Evolutionary conservation across 2,113 vertebrate species (phyloP).

Genomic region (Proterorhinus semilunaris): DNA sequence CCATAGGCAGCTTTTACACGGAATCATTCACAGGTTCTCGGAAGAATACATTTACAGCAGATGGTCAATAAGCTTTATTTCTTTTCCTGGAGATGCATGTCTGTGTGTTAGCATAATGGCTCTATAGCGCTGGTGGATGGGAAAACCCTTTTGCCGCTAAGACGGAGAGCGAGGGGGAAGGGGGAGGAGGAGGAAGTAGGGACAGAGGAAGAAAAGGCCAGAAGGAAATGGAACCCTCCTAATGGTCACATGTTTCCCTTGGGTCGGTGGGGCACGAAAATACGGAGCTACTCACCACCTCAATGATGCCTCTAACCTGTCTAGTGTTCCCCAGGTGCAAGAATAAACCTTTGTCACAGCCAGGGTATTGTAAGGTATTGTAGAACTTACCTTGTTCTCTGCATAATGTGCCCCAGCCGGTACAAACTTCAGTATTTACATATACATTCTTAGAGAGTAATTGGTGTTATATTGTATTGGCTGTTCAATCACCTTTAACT

Average conservation of each 20-base stretch:
- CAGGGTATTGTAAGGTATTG: background rate
- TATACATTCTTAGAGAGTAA: too few relatives aligned
- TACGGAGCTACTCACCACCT: conserved; percentile 5
- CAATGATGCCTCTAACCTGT: background rate
- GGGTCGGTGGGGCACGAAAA: conserved; percentile 24
- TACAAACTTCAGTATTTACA: too few relatives aligned
- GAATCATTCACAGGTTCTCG: conserved; percentile 29
- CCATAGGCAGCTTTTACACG: conserved; percentile 15
- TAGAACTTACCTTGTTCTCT: too few relatives aligned
- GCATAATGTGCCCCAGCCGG: too few relatives aligned
- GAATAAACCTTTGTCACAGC: background rate
- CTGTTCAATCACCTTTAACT: too few relatives aligned
- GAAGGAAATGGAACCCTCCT: conserved; percentile 36
- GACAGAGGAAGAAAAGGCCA: conserved; percentile 28
- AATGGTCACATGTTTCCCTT: conserved; percentile 42
- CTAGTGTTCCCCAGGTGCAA: background rate
- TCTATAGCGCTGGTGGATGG: conserved; percentile 3
- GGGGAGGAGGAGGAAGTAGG: background rate
- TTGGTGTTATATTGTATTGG: too few relatives aligned
- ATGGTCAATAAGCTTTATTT: background rate
- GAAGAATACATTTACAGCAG: conserved; percentile 24
- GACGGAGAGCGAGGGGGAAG: background rate
- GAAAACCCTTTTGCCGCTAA: conserved; percentile 21
- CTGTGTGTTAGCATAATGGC: conserved; percentile 15
- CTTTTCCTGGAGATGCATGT: conserved; percentile 5